Conservation (phyloP, 2,797 vertebrate genomes). For the Peromyscus melanophrys region DNA sequence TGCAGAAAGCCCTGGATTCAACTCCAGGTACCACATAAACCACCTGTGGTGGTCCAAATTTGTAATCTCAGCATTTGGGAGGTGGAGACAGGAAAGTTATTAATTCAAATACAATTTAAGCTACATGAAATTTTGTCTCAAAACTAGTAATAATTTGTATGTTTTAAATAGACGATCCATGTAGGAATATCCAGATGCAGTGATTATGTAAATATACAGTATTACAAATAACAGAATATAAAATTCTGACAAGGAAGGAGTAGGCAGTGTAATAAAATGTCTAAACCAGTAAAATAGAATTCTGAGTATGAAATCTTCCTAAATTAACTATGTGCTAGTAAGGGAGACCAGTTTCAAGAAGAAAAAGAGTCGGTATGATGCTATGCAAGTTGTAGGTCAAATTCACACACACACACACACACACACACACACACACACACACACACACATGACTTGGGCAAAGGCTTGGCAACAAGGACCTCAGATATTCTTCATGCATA, state of each 20-base stretch:
- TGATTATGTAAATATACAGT: neutral
- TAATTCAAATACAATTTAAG: neutral
- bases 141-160: neutral
- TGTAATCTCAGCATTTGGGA: neutral
- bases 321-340: neutral
- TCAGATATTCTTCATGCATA: neutral
- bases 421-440: neutral
- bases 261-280: conserved; percentile 4
- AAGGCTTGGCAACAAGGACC: neutral
- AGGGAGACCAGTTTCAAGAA: neutral
- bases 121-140: neutral
- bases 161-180: neutral
- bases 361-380: neutral
- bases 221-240: conserved; percentile 16
- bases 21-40: too few species aligned
- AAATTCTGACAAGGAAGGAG: conserved; percentile 13
- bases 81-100: neutral
- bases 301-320: neutral
- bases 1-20: neutral
- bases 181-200: neutral
- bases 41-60: too few species aligned
- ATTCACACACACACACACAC: neutral
- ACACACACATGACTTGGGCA: neutral
- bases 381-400: neutral
- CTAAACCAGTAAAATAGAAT: neutral